Conservation (phyloP, 2,888 invertebrate genomes). For the Opisthograptis luteolata region DNA sequence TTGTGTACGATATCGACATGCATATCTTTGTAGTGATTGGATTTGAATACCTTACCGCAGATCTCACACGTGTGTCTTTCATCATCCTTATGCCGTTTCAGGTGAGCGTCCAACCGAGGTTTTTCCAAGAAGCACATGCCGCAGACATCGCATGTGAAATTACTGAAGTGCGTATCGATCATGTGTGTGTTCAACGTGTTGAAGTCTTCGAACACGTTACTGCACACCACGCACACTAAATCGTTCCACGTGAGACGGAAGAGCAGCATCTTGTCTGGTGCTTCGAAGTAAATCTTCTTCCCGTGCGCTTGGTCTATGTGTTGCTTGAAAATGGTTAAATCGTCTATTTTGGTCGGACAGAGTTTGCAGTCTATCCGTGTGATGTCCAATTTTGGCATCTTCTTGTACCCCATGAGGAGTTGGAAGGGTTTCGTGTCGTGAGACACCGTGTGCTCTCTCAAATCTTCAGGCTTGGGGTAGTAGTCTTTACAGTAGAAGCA, state of each 20-base stretch:
- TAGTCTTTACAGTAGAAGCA: conserved; percentile 79
- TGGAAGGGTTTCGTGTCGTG: conserved; percentile 78
- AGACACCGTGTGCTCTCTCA: conserved; percentile 68
- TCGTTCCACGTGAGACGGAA: conserved; percentile 75
- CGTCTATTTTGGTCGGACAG: conserved; percentile 66
- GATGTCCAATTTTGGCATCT: conserved; percentile 76
- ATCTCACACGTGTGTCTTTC: conserved; percentile 80
- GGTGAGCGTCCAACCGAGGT: conserved; percentile 75
- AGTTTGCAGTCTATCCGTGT: conserved; percentile 72
- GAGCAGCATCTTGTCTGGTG: conserved; percentile 69
- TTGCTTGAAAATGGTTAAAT: conserved; percentile 65
- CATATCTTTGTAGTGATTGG: conserved; percentile 76
- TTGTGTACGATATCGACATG: conserved; percentile 77
- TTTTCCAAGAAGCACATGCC: conserved; percentile 79
- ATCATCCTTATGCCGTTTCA: conserved; percentile 75
- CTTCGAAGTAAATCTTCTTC: conserved; percentile 75
- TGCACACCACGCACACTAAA: conserved; percentile 74
- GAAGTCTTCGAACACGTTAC: conserved; percentile 72
- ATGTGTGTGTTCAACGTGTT: conserved; percentile 73
- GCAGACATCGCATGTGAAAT: conserved; percentile 73
- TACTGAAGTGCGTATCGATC: conserved; percentile 73
- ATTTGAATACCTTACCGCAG: conserved; percentile 77
- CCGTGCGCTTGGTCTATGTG: conserved; percentile 70
- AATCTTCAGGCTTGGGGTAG: conserved; percentile 72
- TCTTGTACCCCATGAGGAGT: conserved; percentile 72